Evolutionary conservation across 2,113 vertebrate species (phyloP), one percentile per base, ranked within the genome.

Genomic region (Rutilus rutilus): DNA sequence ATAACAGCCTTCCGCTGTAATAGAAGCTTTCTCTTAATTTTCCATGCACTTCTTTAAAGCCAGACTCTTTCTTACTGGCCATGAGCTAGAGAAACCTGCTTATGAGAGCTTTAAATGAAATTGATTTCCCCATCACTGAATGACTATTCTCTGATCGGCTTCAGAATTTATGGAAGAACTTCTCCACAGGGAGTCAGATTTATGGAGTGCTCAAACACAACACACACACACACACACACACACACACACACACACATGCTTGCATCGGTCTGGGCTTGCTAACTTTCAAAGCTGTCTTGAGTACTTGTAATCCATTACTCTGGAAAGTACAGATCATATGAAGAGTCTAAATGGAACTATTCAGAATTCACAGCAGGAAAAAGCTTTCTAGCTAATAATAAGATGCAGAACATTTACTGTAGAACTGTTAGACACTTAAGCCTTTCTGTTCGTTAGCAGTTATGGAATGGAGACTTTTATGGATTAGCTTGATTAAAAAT

Each of bases 91-190:
- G 54, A 75, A 83, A 79, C 77, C 42, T 9, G 52, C 78, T 92
- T 90, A 93, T 89, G 90, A 92, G 78, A 88, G 84, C 80, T 90
- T 84, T 91, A 89, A 92, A 93, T 91, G 67, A 93, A 93, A 93
- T 93, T 85, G 86, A 92, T 92, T 90, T 87, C 2, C 30, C 88
- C 78, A 86, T 92, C 91, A 83, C 17, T 7, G 83, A 91, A 84
- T 81, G 87, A 87, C 83, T 69, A 89, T 88, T 82, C 84, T 85
- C 57, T 78, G 82, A 88, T 92, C 73, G 54, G 77, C 39, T 82
- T 52, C 23, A 88, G 78, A 57, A 89, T 92, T 90, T 90, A 90
- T 88, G 67, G 74, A 21, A 21, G 85, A 89, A 87, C 87, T 39
- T 90, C 75, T 88, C 78, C 81, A 74, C 42, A 36, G 50, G 87